Conservation (phyloP, 2,113 vertebrate species). For the Anguilla rostrata region DNA sequence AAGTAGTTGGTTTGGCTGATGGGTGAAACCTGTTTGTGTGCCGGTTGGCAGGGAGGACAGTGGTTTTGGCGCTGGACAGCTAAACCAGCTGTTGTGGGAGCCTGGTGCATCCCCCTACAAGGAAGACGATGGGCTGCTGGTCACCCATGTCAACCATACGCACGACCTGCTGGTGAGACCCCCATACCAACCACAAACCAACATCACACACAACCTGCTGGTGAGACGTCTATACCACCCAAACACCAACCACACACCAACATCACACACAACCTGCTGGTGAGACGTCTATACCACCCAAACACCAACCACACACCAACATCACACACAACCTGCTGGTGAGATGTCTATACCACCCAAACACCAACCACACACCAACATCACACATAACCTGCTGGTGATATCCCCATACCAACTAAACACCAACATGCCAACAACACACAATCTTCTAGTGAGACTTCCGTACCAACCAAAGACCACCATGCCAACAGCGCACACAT, state of each 20-base stretch:
- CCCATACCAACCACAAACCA: slow-evolving; percentile 24
- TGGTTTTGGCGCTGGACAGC: not conserved
- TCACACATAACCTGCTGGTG: not conserved
- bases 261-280: no score
- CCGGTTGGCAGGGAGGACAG: not conserved
- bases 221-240: no score
- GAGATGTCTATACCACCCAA: slow-evolving; percentile 32
- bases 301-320: slow-evolving; percentile 27
- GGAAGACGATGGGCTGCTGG: slow-evolving; percentile 49
- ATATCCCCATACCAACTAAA: no score
- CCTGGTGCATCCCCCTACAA: not conserved
- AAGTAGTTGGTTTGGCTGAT: not conserved
- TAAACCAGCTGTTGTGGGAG: not conserved
- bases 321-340: slow-evolving; percentile 58
- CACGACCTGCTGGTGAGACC: slow-evolving; percentile 61
- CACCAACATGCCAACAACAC: no score
- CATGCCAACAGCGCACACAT: not conserved
- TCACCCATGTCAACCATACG: slow-evolving; percentile 54
- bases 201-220: no score
- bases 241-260: no score
- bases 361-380: not conserved
- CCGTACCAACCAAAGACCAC: not conserved
- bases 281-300: slow-evolving; percentile 38
- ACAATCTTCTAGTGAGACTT: no score
- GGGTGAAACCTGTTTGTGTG: not conserved